These are phyloP conservation scores for Drosophila meridiana DNA, from an alignment of 2,888 invertebrate species.

Conservation along the genomic window DNA sequence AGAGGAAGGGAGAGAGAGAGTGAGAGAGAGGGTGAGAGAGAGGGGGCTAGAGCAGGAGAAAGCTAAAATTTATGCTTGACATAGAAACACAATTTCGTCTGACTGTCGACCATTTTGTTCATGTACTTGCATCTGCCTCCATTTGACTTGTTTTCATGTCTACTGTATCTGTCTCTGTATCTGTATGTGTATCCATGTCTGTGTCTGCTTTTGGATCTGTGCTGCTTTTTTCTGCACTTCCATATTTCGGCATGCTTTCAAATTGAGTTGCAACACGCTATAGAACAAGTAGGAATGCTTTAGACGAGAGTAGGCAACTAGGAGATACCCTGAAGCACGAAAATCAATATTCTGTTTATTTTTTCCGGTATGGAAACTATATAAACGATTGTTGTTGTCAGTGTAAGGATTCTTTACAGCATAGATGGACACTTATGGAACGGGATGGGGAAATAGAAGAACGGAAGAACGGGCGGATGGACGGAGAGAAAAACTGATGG, in stretches of 20 bases:
- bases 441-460: neutral
- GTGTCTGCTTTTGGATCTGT: neutral
- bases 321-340: neutral
- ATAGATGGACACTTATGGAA: neutral
- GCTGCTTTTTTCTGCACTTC: neutral
- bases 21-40: constrained; percentile 22
- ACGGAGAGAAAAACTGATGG: neutral
- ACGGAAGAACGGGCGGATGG: neutral
- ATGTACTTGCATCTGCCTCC: constrained; percentile 31
- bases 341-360: neutral
- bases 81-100: constrained; percentile 78
- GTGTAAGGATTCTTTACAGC: neutral
- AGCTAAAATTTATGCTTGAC: constrained; percentile 77
- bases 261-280: constrained; percentile 63
- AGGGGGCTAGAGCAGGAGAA: constrained; percentile 10
- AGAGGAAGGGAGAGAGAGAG: neutral
- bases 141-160: constrained; percentile 49
- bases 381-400: neutral
- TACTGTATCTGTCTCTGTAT: constrained; percentile 2
- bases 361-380: neutral
- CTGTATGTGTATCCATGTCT: neutral
- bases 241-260: constrained; percentile 22
- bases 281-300: neutral
- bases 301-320: neutral
- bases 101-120: constrained; percentile 68